Percentiles rank a stretch among this genome's conserved stretches.
These are phyloP conservation scores for Lasioglossum villosulum DNA, from an alignment of 2,888 invertebrate species.

Conservation along the genomic window DNA sequence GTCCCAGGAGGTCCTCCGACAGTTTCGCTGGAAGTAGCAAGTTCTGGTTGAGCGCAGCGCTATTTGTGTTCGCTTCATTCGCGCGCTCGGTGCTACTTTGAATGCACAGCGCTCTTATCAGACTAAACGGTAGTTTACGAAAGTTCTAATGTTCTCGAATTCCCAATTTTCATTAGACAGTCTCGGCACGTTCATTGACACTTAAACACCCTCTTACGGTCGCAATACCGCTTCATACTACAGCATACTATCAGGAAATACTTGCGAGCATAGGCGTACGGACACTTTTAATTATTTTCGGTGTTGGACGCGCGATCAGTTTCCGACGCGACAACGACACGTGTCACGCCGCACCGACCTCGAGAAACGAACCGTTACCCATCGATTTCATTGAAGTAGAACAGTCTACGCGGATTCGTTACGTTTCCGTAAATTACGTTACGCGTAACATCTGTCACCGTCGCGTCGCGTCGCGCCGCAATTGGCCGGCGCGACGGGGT, in stretches of 20 bases:
- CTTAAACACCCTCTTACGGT: neutral
- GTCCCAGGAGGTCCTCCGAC: neutral
- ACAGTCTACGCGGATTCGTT: neutral
- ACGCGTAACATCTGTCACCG: neutral
- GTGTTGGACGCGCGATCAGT: neutral
- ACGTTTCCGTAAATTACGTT: conserved; percentile 13
- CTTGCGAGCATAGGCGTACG: no score
- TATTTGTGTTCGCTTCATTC: no score
- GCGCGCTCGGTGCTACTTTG: no score
- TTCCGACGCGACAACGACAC: neutral
- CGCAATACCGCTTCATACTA: neutral
- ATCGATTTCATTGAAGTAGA: neutral
- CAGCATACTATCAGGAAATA: no score
- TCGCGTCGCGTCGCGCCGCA: neutral
- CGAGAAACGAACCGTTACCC: neutral
- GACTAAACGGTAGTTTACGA: neutral
- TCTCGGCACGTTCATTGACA: neutral
- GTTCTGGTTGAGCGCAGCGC: neutral
- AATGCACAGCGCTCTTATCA: neutral
- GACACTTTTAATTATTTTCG: neutral
- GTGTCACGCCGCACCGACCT: neutral
- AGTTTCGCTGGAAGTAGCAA: neutral
- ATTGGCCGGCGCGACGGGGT: neutral
- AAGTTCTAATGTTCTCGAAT: neutral
- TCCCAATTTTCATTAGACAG: neutral